phyloP scores from a whole-genome alignment of 2,113 vertebrate genomes.

The Melanerpes aurifrons region DNA sequence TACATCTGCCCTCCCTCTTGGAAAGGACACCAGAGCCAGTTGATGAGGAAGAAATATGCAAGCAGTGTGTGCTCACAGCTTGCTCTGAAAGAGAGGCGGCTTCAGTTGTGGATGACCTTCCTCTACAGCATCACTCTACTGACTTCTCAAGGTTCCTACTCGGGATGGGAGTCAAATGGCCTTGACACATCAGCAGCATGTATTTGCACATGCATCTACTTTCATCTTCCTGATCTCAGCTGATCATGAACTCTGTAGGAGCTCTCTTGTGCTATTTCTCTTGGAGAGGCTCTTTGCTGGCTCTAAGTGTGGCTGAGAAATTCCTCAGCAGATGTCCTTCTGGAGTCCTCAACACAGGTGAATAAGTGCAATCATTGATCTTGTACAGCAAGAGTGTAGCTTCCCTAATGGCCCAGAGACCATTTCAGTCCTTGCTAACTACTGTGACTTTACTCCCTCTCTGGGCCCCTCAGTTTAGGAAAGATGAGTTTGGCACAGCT shows the following conservation, averaged over 20 bases:
- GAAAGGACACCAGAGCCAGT: slow-evolving; percentile 28
- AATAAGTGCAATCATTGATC: neutral
- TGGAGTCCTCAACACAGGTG: accelerated
- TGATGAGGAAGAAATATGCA: slow-evolving; percentile 39
- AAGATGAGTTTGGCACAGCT: too few relatives aligned
- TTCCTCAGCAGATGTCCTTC: neutral
- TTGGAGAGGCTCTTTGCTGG: neutral
- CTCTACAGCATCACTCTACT: neutral
- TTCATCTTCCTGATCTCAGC: neutral
- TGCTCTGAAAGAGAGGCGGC: neutral
- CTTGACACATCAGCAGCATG: neutral
- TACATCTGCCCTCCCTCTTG: slow-evolving; percentile 3
- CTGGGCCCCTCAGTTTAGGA: too few relatives aligned
- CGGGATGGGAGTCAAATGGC: neutral
- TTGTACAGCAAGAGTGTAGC: neutral
- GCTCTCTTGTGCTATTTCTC: neutral
- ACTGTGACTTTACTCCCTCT: neutral
- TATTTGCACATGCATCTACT: neutral
- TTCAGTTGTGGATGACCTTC: neutral
- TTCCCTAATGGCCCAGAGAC: neutral
- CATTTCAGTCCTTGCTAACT: neutral
- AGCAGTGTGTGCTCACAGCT: neutral
- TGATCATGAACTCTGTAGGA: neutral
- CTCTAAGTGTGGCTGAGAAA: neutral
- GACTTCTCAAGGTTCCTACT: neutral